phyloP scores from a whole-genome alignment of 2,888 invertebrate genomes.

The Rhopalosiphum nymphaeae region DNA sequence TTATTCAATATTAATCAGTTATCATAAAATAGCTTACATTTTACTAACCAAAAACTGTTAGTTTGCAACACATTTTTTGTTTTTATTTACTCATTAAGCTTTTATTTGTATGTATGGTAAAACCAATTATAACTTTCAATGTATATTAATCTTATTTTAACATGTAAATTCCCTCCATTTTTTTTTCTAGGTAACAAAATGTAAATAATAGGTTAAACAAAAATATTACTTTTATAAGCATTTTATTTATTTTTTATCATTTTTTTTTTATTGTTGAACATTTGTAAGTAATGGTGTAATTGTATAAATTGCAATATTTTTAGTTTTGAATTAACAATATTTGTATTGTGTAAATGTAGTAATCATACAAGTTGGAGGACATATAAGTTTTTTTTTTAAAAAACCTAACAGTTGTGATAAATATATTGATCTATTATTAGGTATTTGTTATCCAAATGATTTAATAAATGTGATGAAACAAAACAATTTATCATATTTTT shows the following conservation, averaged over 20 bases:
- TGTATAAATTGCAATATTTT: constrained; percentile 62
- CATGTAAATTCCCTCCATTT: constrained; percentile 62
- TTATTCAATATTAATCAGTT: not conserved
- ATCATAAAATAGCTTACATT: not conserved
- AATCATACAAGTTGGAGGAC: constrained; percentile 52
- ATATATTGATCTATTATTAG: constrained; percentile 64
- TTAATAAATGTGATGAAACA: constrained; percentile 63
- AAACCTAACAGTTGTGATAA: constrained; percentile 65
- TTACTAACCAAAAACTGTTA: constrained; percentile 3
- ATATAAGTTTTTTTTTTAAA: constrained; percentile 19
- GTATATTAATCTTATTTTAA: constrained; percentile 48
- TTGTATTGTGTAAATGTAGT: constrained; percentile 61
- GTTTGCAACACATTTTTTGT: not conserved
- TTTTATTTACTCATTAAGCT: constrained; percentile 1
- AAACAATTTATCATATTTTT: constrained; percentile 11
- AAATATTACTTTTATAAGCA: constrained; percentile 62
- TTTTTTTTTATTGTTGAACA: constrained; percentile 62
- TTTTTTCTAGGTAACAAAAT: constrained; percentile 52
- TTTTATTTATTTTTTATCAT: constrained; percentile 64
- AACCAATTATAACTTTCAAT: constrained; percentile 26
- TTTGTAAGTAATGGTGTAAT: constrained; percentile 58
- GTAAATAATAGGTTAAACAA: constrained; percentile 52
- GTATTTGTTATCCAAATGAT: constrained; percentile 64
- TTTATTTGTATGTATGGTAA: constrained; percentile 38
- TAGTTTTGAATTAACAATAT: constrained; percentile 62